Evolutionary conservation across 1,140 invertebrate species (phyloP), one percentile per base, ranked within the genome.

Genomic region (Ceratitis capitata): DNA sequence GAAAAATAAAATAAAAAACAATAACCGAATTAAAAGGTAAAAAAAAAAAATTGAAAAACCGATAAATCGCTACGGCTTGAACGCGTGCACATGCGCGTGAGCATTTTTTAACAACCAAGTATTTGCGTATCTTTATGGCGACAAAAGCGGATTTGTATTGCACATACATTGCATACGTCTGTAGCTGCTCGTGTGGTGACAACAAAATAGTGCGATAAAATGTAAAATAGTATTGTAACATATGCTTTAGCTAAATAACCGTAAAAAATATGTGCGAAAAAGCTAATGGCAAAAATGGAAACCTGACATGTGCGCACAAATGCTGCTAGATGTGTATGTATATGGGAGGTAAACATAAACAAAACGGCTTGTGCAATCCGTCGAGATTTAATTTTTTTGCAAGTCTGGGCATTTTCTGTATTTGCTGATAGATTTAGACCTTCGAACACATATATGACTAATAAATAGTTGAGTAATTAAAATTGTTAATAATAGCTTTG

Each of bases 211-310:
- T 26, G 56, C 56, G n/a, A n/a, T 7, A 26, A 45, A 45, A 78
- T n/a, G 32, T 23, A 45, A 26, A 45, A 78, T 45, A 78, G 39
- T n/a, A 78, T n/a, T n/a, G n/a, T n/a, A n/a, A 61, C 56, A 61
- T 61, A 39, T 42, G 39, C 69, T 45, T 78, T 74, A 23, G n/a
- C 69, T 74, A 39, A 69, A 69, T 74, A 74, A 74, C 32, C 35
- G n/a, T 45, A 42, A 74, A 64, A 74, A 74, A 45, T 42, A 42
- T 74, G n/a, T 45, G 69, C n/a, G 32, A 78, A 78, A 78, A 78
- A 47, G 35, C 39, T 23, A 78, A 78, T 78, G 23, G 69, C 19
- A 45, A 45, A 78, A 78, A 78, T 45, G 23, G 16, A 42, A 78
- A 78, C 45, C 32, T 23, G n/a, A 78, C 39, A n/a, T 78, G 39